Conservation (phyloP, 2,888 invertebrate species). For the Parthenolecanium corni region DNA sequence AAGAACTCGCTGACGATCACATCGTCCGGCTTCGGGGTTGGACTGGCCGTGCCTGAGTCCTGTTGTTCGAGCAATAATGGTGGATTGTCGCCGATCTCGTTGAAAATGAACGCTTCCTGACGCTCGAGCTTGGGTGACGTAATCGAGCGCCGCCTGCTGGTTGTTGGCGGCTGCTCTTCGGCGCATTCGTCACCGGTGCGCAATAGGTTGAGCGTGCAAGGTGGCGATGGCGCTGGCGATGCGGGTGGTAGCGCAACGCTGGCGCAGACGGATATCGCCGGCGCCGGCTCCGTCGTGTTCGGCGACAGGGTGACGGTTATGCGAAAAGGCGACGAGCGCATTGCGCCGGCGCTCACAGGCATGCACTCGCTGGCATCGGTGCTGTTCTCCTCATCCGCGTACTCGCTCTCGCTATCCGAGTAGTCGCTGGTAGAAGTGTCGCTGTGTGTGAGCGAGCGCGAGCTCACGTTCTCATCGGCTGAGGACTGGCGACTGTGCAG, state of each 20-base stretch:
- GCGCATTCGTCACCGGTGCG: slow-evolving; percentile 36
- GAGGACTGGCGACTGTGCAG: slow-evolving; percentile 35
- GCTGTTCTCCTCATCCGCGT: slow-evolving; percentile 32
- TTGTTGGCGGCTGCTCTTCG: slow-evolving; percentile 43
- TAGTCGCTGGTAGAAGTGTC: slow-evolving; percentile 42
- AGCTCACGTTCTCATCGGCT: slow-evolving; percentile 49
- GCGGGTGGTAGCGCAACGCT: slow-evolving; percentile 26
- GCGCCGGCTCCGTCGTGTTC: slow-evolving; percentile 34
- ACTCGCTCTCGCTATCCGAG: slow-evolving; percentile 33
- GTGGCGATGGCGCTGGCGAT: slow-evolving; percentile 27
- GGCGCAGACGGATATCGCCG: slow-evolving; percentile 39
- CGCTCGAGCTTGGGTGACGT: slow-evolving; percentile 47
- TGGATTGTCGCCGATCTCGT: slow-evolving; percentile 44
- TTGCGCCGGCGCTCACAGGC: slow-evolving; percentile 14
- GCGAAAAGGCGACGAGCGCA: slow-evolving; percentile 44
- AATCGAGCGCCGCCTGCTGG: slow-evolving; percentile 57
- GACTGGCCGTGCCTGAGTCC: slow-evolving; percentile 36
- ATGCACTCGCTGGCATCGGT: slow-evolving; percentile 29
- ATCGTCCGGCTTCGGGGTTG: slow-evolving; percentile 15
- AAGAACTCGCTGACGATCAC: slow-evolving; percentile 58
- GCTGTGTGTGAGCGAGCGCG: slow-evolving; percentile 46
- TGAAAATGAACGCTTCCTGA: slow-evolving; percentile 68
- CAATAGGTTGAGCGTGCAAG: slow-evolving; percentile 30
- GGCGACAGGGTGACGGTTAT: slow-evolving; percentile 54
- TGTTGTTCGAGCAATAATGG: slow-evolving; percentile 53